Percentiles rank a stretch among this genome's conserved stretches.
phyloP scores from a whole-genome alignment of 1,140 invertebrate species.

The Achroia grisella region DNA sequence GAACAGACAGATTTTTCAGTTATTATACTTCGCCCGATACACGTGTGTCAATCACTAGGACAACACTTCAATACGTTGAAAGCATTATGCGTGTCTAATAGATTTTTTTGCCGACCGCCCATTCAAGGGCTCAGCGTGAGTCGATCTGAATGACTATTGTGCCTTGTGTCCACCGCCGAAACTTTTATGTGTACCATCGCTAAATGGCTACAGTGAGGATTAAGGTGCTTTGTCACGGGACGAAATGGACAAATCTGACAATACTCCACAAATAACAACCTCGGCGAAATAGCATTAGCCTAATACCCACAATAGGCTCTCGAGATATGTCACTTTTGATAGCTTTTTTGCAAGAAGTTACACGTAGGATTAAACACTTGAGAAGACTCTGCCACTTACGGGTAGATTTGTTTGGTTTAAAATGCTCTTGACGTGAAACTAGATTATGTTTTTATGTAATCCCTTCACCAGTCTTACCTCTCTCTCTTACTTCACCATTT shows the following conservation, averaged over 20 bases:
- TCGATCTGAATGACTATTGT: slow-evolving; percentile 64
- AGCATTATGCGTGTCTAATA: slow-evolving; percentile 70
- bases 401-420: neutral
- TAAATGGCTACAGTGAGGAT: slow-evolving; percentile 70
- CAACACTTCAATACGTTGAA: slow-evolving; percentile 40
- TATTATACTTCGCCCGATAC: too few relatives aligned
- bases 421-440: neutral
- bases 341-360: slow-evolving; percentile 37
- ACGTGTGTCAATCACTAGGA: slow-evolving; percentile 9
- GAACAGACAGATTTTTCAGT: neutral
- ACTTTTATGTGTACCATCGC: slow-evolving; percentile 67
- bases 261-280: neutral
- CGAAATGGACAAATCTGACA: slow-evolving; percentile 38
- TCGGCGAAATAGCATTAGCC: slow-evolving; percentile 30
- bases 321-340: slow-evolving; percentile 60
- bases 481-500: too few relatives aligned
- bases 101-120: slow-evolving; percentile 63
- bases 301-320: slow-evolving; percentile 38
- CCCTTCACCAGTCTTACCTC: too few relatives aligned
- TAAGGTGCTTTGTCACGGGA: slow-evolving; percentile 59
- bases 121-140: slow-evolving; percentile 66
- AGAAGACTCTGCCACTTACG: slow-evolving; percentile 21
- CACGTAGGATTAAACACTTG: slow-evolving; percentile 46
- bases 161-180: slow-evolving; percentile 44
- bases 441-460: too few relatives aligned